Base-by-base conservation (phyloP, 2,797 vertebrate species). In the Sebastes reedi region DNA sequence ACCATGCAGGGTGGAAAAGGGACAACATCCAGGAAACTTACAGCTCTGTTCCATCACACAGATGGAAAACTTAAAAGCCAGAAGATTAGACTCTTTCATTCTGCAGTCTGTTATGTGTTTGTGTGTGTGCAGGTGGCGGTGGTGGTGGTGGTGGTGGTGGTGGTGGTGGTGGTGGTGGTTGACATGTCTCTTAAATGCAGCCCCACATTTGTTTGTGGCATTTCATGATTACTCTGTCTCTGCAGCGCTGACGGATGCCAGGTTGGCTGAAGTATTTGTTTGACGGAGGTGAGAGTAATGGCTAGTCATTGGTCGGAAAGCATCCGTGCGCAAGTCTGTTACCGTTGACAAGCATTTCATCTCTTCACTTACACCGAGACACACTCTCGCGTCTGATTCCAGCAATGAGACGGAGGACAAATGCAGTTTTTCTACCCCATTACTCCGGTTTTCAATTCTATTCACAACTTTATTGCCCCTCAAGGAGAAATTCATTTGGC, bases 381-480 rank as follows among this genome's bases (percentile, higher is more conserved):
- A 62, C 79, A 66, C 77, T 77, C 81, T 32, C 67, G 18, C 16
- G 29, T 77, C 70, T 80, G 83, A 87, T 91, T 92, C 75, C 67
- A 30, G 79, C 87, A 87, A 83, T 67, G 88, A 90, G 89, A 86
- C 71, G 6, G 79, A 85, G 90, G 89, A 93, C 86, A 90, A 93
- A 92, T 87, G 84, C 84, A 80, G 72, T 84, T 93, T 93, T 92
- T 94, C 91, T 88, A 88, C 82, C 77, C 90, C 91, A 95, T 95
- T 93, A 94, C 90, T 87, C 88, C 68, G 34, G 65, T 90, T 93
- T 92, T 93, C 90, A 88, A 88, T 95, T 93, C 88, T 78, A 87
- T 92, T 92, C 92, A 92, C 91, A 92, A 93, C 89, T 93, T 94
- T 92, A 93, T 93, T 70, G 90, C 84, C 89, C 90, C 92, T 92